A percentile compares a stretch with the other conserved stretches of the same genome.
These are phyloP conservation scores for Coreoperca whiteheadi DNA, from an alignment of 2,113 vertebrate species.

Conservation along the genomic window DNA sequence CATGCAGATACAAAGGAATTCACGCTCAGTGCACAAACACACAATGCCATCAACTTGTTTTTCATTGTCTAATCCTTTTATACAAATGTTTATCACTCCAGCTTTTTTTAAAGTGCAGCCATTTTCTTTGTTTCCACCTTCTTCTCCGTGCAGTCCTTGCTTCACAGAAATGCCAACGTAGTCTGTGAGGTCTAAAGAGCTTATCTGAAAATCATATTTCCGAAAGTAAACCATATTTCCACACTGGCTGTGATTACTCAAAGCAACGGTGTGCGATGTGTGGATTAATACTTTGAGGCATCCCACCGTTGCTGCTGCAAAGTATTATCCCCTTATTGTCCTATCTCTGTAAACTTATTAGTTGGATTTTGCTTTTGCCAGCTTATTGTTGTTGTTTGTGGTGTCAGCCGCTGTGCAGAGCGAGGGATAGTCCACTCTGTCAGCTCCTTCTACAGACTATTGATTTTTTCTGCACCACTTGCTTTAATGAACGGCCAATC, in stretches of 20 bases:
- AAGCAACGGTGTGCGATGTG: slow-evolving; percentile 22
- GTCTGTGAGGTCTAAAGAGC: slow-evolving; percentile 7
- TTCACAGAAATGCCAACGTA: slow-evolving; percentile 24
- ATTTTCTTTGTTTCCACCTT: slow-evolving; percentile 10
- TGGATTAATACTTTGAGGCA: slow-evolving; percentile 42
- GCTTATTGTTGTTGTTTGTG: slow-evolving; percentile 58
- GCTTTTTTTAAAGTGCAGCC: slow-evolving; percentile 12
- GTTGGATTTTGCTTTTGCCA: slow-evolving; percentile 45
- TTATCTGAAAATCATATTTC: slow-evolving; percentile 42
- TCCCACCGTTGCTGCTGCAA: background rate
- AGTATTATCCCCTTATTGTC: slow-evolving; percentile 24
- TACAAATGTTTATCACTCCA: slow-evolving; percentile 4
- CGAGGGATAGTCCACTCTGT: slow-evolving; percentile 61
- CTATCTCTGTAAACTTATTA: slow-evolving; percentile 44
- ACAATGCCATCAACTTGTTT: background rate
- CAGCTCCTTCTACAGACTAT: slow-evolving; percentile 70
- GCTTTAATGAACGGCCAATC: slow-evolving; percentile 77
- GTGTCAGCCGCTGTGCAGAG: slow-evolving; percentile 47
- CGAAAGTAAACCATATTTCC: slow-evolving; percentile 29
- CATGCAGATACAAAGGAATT: background rate
- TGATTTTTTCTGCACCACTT: slow-evolving; percentile 78
- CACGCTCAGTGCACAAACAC: background rate
- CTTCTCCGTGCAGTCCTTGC: background rate
- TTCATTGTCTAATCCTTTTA: background rate
- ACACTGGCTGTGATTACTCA: slow-evolving; percentile 20